phyloP scores from a whole-genome alignment of 2,113 vertebrate species.

The Dipodomys stephensi region DNA sequence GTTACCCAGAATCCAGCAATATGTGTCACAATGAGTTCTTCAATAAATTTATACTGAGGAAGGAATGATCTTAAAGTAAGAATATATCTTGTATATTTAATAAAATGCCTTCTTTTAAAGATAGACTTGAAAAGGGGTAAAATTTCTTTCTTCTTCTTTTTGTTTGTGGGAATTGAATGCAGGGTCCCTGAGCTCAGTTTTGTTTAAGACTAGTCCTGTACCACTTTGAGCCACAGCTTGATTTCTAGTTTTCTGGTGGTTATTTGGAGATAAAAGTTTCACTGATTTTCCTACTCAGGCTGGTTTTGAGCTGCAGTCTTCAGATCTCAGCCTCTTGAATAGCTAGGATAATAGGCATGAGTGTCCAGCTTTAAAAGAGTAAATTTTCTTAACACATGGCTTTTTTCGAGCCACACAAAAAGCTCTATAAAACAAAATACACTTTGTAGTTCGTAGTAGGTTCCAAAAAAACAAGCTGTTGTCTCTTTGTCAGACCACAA shows the following conservation, averaged over 20 bases:
- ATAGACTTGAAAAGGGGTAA: neutral
- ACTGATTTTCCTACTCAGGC: too few relatives aligned
- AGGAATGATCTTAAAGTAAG: neutral
- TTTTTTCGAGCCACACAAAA: neutral
- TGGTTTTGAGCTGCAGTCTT: too few relatives aligned
- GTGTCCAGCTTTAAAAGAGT: neutral
- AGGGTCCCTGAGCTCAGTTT: too few relatives aligned
- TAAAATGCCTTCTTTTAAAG: constrained; percentile 1
- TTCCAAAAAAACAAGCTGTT: neutral
- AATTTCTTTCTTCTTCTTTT: too few relatives aligned
- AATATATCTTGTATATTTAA: neutral
- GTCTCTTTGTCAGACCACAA: neutral
- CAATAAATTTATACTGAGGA: neutral
- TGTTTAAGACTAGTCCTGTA: too few relatives aligned
- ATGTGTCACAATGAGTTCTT: neutral
- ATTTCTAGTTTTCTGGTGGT: too few relatives aligned
- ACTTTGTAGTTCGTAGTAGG: neutral
- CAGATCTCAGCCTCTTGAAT: too few relatives aligned
- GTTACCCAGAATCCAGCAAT: neutral
- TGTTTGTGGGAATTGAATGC: too few relatives aligned
- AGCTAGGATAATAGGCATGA: too few relatives aligned
- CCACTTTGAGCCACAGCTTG: too few relatives aligned
- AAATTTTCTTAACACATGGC: neutral
- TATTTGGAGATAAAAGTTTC: too few relatives aligned
- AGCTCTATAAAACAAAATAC: neutral